Percentiles rank a stretch among this genome's conserved stretches.
phyloP scores from a whole-genome alignment of 2,888 invertebrate genomes.

The Oxytorus armatus region DNA sequence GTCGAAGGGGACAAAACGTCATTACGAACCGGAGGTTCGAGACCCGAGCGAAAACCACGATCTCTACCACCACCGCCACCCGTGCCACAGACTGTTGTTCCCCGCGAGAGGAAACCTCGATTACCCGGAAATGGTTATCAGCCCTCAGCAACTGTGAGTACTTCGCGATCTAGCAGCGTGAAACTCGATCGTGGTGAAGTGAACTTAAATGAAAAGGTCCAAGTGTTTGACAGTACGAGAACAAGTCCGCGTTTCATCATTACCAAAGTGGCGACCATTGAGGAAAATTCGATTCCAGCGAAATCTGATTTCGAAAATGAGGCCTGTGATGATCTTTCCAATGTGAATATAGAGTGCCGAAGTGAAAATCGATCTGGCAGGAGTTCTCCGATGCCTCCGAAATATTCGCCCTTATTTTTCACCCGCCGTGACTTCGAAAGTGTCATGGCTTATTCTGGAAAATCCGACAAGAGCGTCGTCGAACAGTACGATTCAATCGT shows the following conservation, averaged over 20 bases:
- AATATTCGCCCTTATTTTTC: constrained; percentile 79
- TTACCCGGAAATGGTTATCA: constrained; percentile 27
- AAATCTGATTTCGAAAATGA: not conserved
- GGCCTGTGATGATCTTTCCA: not conserved
- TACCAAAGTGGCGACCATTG: constrained; percentile 10
- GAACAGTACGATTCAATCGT: constrained; percentile 51
- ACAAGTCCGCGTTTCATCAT: constrained; percentile 28
- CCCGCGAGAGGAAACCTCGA: constrained; percentile 57
- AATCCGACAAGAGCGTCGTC: constrained; percentile 41
- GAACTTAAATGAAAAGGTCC: not conserved
- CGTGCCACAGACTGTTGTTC: constrained; percentile 51
- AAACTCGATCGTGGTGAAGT: constrained; percentile 2
- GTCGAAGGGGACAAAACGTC: constrained; percentile 41
- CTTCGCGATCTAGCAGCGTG: constrained; percentile 40
- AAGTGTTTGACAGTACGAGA: constrained; percentile 9
- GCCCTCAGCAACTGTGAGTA: constrained; percentile 1
- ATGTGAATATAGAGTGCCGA: constrained; percentile 23
- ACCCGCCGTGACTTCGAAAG: constrained; percentile 79
- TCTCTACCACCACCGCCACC: constrained; percentile 69
- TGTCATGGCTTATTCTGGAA: constrained; percentile 74
- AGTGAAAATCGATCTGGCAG: constrained; percentile 57
- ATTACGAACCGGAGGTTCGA: constrained; percentile 18
- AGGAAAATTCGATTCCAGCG: constrained; percentile 3
- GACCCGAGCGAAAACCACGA: constrained; percentile 70
- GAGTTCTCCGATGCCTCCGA: constrained; percentile 63